Percentiles rank a stretch among this genome's conserved stretches.
Evolutionary conservation across 2,888 invertebrate genomes (phyloP).

Genomic region (Pterostichus niger): DNA sequence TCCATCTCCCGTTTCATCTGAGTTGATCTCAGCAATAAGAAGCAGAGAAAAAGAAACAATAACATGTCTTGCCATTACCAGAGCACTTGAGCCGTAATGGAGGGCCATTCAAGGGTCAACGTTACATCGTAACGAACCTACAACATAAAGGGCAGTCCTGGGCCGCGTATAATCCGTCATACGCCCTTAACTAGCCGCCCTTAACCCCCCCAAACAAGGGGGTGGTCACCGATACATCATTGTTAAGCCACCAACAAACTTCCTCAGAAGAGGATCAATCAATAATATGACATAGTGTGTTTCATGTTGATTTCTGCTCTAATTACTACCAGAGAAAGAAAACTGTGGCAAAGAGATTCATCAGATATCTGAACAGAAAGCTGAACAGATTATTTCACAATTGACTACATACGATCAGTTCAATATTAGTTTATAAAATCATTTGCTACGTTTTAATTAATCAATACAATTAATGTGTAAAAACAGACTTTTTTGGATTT

Average conservation of each 20-base stretch:
- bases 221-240: conserved; percentile 4
- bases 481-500: too few species aligned
- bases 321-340: too few species aligned
- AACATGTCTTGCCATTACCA: conserved; percentile 9
- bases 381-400: too few species aligned
- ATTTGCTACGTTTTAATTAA: too few species aligned
- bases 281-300: background rate
- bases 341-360: too few species aligned
- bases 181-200: conserved; percentile 15
- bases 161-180: conserved; percentile 4
- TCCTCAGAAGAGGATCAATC: background rate
- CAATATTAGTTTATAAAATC: too few species aligned
- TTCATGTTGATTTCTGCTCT: too few species aligned
- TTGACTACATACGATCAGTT: too few species aligned
- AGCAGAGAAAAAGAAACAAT: conserved; percentile 43
- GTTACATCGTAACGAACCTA: background rate
- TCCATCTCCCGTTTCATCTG: too few species aligned
- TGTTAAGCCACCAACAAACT: background rate
- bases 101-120: conserved; percentile 21
- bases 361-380: too few species aligned
- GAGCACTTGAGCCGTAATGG: conserved; percentile 29
- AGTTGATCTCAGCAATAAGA: background rate
- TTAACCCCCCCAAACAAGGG: background rate
- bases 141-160: background rate
- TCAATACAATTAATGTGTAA: too few species aligned